phyloP scores from a whole-genome alignment of 2,888 invertebrate species.

The Orthosia cruda region DNA sequence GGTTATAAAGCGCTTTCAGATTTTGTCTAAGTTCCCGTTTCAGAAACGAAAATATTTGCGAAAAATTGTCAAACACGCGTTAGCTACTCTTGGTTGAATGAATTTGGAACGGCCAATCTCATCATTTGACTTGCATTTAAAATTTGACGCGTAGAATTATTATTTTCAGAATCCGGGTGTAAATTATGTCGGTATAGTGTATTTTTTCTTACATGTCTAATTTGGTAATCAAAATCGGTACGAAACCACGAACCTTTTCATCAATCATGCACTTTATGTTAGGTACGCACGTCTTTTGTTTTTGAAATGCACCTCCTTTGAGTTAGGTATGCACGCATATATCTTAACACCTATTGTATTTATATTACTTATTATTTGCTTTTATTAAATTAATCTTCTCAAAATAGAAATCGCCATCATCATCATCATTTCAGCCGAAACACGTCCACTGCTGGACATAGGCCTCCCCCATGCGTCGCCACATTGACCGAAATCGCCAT shows the following conservation, averaged over 20 bases:
- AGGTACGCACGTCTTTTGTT: background rate
- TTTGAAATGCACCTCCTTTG: conserved; percentile 26
- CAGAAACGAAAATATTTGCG: background rate
- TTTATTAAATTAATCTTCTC: background rate
- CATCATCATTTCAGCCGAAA: too few relatives aligned
- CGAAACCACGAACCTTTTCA: conserved; percentile 26
- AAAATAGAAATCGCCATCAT: background rate
- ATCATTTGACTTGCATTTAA: background rate
- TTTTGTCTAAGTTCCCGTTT: background rate
- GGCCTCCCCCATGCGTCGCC: too few relatives aligned
- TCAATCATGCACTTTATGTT: conserved; percentile 36
- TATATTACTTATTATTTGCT: conserved; percentile 8
- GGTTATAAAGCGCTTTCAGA: background rate
- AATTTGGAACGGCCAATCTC: background rate
- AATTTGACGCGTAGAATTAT: background rate
- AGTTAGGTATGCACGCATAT: conserved; percentile 40
- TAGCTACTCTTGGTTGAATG: background rate
- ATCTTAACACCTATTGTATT: conserved; percentile 35
- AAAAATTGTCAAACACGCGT: background rate
- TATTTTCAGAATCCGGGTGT: background rate
- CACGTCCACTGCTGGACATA: too few relatives aligned
- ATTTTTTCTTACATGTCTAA: background rate
- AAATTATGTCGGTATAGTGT: background rate
- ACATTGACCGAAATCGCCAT: background rate
- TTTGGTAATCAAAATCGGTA: conserved; percentile 30